Evolutionary conservation across 2,113 vertebrate genomes (phyloP).

Genomic region (Gopherus evgoodei): DNA sequence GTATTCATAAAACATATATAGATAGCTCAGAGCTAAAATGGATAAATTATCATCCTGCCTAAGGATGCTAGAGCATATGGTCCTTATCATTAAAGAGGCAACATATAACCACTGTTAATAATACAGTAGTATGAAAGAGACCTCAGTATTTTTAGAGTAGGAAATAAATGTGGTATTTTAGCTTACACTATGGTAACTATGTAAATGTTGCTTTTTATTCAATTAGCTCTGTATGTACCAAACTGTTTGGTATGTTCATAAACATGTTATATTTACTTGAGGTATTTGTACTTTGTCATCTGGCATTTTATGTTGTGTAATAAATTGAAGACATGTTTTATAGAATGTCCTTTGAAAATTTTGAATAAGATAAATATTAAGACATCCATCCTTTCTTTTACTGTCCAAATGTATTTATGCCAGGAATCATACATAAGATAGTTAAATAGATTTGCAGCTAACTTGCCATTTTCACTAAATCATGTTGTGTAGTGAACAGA

Average conservation of each 20-base stretch:
- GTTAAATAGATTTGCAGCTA: background rate
- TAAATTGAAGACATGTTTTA: background rate
- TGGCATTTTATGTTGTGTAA: background rate
- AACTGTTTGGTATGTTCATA: accelerated
- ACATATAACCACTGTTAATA: background rate
- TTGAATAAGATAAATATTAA: background rate
- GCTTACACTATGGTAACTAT: background rate
- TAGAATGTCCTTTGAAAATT: background rate
- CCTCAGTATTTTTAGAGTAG: accelerated
- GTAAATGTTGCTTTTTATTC: background rate
- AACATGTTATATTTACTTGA: accelerated
- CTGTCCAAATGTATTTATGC: background rate
- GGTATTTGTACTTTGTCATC: background rate
- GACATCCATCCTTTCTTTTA: background rate
- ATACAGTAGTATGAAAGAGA: background rate
- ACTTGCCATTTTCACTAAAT: background rate
- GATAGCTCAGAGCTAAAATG: background rate
- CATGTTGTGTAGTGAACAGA: background rate
- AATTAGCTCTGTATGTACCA: background rate
- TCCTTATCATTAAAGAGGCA: background rate
- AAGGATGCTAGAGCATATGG: background rate
- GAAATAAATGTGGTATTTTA: background rate
- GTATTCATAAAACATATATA: background rate
- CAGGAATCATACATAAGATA: background rate
- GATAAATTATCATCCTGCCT: accelerated